phyloP scores from a whole-genome alignment of 2,797 vertebrate genomes.

The Hydrocynus forskahlii region DNA sequence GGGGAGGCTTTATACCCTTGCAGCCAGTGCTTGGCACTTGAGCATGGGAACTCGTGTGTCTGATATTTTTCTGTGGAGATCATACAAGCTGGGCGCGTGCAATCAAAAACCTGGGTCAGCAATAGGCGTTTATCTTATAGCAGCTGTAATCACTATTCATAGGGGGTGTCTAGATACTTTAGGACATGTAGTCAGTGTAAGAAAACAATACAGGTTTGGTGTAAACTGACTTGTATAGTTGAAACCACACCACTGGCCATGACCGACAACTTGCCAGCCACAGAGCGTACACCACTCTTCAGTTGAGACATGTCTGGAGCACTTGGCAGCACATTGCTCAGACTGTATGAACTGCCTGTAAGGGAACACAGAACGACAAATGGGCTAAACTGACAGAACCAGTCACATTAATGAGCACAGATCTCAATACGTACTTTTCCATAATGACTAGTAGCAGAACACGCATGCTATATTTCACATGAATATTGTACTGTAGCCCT shows the following conservation, averaged over 20 bases:
- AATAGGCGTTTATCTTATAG: background rate
- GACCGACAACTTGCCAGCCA: constrained; percentile 92
- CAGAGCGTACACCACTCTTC: constrained; percentile 88
- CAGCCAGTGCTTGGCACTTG: no score
- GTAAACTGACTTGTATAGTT: constrained; percentile 88
- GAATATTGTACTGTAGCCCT: no score
- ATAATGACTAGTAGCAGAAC: no score
- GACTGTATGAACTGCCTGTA: constrained; percentile 83
- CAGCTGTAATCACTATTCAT: no score
- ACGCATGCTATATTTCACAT: no score
- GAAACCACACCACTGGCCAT: constrained; percentile 95
- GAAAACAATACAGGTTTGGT: background rate
- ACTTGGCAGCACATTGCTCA: constrained; percentile 85
- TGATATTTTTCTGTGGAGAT: no score
- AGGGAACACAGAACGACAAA: background rate
- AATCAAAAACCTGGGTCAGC: background rate
- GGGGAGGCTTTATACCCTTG: no score
- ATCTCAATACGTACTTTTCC: no score
- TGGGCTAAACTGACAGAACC: no score
- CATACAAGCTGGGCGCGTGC: no score
- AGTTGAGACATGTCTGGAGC: constrained; percentile 94
- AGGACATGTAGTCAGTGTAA: background rate
- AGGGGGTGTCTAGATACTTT: background rate
- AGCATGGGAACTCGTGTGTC: no score
- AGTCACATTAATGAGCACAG: no score